Base-by-base conservation (phyloP, 2,888 invertebrate species). In the Cartodere bifasciata region DNA sequence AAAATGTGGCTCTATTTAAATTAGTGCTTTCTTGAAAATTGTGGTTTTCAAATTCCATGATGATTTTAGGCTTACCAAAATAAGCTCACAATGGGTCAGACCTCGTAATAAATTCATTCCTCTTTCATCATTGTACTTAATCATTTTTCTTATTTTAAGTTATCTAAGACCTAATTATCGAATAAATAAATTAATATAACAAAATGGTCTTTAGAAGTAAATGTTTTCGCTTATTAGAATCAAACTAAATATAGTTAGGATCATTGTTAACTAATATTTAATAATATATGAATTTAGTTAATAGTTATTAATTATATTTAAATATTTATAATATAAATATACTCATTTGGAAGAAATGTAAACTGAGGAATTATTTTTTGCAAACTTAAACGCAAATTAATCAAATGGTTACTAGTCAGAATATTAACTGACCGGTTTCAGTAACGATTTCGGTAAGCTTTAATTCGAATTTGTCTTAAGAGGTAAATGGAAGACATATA, bases 211-310 rank as follows among this genome's bases (percentile, higher is more conserved):
- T 13, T 7, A 28, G 28, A 28, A 12, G 28, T 38, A 39, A 39
- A 41, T 50, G 48, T 50, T 51, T 42, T 50, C 44, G 58, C 60
- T 60, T 58, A 52, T 52, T 60, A 60, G 58, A 55, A 56, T 58
- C 56, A 57, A 60, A 57, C 50, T 51, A 46, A 53, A 46, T 49
- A 47, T 48, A 48, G 47, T 47, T 58, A 58, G 56, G 52, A 55
- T 60, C 58, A 52, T 59, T 59, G 60, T 60, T 60, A 58, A 53
- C 55, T 56, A 56, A 57, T 55, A 58, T 55, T 53, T 52, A 52
- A 53, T 45, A 42, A 48, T 44, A 42, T 46, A 30, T 34, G 38
- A 45, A 41, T 37, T 29, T 35, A 33, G 25, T 6, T 25, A 27
- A 14, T 9, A 32, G 41, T 45, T 45, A 47, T n/a, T 46, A 40